Evolutionary conservation across 2,113 vertebrate genomes (phyloP), one percentile per base, ranked within the genome.

Genomic region (Daboia siamensis): DNA sequence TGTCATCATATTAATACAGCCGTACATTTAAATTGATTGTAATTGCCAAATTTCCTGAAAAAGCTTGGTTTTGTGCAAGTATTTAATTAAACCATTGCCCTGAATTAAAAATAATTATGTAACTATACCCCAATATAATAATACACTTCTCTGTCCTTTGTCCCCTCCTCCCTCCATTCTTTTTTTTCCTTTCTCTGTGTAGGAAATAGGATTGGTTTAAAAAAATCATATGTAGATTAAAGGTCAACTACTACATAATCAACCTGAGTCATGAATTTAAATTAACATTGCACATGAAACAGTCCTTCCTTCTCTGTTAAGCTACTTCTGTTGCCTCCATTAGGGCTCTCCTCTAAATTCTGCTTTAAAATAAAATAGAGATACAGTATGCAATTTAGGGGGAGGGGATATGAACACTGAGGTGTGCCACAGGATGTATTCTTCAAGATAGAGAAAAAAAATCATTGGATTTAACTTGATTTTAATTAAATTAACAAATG

Each of bases 71-170:
- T 97, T 97, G 57, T 97, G 95, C 95, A 98, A 97, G 97, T 96
- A 95, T 98, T 98, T 97, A 98, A 98, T 98, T 97, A 96, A 97
- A 95, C 96, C 95, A 93, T 95, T 96, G 94, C 97, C 94, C 95
- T 96, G 97, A 97, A 98, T 98, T 98, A 97, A 98, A 97, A 98
- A 97, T 96, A 98, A 97, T 98, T 97, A 96, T 96, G 97, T 97
- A 98, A 98, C 97, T 94, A 92, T 96, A 98, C 93, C 97, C 96
- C 95, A 94, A 95, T 96, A 95, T 95, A 97, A 97, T 97, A 98
- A 97, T 92, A 61, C 21, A 80, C 74, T 80, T 80, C 74, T 80
- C 74, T 80, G 17, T 80, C 69, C 69, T 80, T 80, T 80, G 3
- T 17, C 69, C 69, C 69, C 23, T 20, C 7, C 23, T 5, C 44